phyloP scores from a whole-genome alignment of 1,140 invertebrate species.

The Pseudomyrmex flavicornis region DNA sequence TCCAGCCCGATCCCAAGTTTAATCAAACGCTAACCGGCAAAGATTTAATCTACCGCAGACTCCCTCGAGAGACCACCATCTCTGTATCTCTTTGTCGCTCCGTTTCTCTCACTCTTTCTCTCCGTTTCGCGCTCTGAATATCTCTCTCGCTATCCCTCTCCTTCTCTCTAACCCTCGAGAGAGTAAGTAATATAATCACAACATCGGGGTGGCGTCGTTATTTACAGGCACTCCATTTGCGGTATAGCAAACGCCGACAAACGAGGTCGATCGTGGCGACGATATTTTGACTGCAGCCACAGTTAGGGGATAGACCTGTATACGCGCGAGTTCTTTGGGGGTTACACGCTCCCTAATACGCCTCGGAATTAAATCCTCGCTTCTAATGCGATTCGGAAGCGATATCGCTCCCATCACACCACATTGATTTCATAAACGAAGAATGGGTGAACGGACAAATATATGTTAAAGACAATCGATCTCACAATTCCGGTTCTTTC shows the following conservation, averaged over 20 bases:
- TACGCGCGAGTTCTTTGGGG: constrained; percentile 11
- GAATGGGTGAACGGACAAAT: background rate
- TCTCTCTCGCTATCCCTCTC: constrained; percentile 54
- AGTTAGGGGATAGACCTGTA: constrained; percentile 65
- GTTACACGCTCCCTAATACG: constrained; percentile 68
- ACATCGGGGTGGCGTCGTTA: constrained; percentile 84
- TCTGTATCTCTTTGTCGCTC: constrained; percentile 37
- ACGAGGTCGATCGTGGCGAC: constrained; percentile 70
- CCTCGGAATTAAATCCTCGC: constrained; percentile 63
- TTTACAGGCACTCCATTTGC: constrained; percentile 84
- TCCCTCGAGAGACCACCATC: constrained; percentile 58
- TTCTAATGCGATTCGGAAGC: constrained; percentile 50
- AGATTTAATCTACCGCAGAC: constrained; percentile 84
- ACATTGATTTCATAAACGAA: background rate
- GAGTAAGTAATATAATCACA: constrained; percentile 85
- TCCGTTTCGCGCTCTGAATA: constrained; percentile 24
- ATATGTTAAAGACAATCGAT: background rate
- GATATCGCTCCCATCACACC: constrained; percentile 36
- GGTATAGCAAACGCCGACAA: constrained; percentile 52
- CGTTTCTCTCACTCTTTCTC: constrained; percentile 36
- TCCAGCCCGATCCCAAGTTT: constrained; percentile 84
- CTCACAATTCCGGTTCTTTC: background rate
- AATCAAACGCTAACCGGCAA: constrained; percentile 85
- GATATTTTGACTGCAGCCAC: constrained; percentile 73
- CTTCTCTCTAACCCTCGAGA: constrained; percentile 57